phyloP scores from a whole-genome alignment of 2,888 invertebrate species.

The Parnassius glacialis region DNA sequence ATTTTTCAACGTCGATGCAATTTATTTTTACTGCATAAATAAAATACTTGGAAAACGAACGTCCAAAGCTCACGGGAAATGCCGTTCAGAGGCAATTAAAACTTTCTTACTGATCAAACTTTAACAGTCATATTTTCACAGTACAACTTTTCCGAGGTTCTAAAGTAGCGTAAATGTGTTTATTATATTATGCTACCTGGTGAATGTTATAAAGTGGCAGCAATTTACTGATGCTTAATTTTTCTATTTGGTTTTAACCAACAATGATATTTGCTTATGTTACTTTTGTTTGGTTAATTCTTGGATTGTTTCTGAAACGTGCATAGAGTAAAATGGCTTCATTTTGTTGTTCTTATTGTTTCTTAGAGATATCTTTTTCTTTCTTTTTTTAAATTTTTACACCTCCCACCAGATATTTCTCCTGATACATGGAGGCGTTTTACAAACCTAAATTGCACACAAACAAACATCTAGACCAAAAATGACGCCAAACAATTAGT shows the following conservation, averaged over 20 bases:
- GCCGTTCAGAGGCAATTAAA: conserved; percentile 74
- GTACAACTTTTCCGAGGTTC: conserved; percentile 22
- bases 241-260: neutral
- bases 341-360: no score
- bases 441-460: no score
- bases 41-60: conserved; percentile 56
- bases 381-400: no score
- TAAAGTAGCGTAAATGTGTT: conserved; percentile 22
- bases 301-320: no score
- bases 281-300: no score
- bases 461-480: no score
- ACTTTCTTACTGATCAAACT: conserved; percentile 73
- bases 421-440: no score
- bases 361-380: no score
- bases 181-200: conserved; percentile 21
- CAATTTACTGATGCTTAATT: neutral
- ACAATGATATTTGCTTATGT: no score
- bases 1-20: conserved; percentile 14
- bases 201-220: neutral
- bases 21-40: conserved; percentile 49
- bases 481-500: no score
- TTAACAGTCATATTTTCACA: conserved; percentile 62
- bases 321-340: no score
- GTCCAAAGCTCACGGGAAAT: conserved; percentile 51
- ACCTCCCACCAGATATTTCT: no score